Conservation (phyloP, 1,140 invertebrate species). For the Philopotamus ludificatus region DNA sequence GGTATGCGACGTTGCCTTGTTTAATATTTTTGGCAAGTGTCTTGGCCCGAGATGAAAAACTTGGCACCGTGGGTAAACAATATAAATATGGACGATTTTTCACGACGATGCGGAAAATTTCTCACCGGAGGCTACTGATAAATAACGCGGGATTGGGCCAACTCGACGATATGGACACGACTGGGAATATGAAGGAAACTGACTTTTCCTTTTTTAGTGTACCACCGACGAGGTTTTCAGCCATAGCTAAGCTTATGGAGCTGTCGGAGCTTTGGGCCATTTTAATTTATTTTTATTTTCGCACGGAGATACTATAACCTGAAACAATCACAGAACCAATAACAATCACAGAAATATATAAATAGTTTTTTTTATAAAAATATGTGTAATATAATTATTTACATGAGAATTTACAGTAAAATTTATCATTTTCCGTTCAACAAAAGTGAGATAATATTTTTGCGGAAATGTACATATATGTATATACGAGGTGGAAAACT, state of each 20-base stretch:
- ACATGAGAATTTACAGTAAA: neutral
- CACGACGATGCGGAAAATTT: constrained; percentile 4
- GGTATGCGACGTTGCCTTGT: neutral
- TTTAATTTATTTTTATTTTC: too few relatives aligned
- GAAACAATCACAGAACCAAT: neutral
- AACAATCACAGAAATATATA: neutral
- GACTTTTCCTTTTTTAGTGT: too few relatives aligned
- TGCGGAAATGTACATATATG: constrained; percentile 18
- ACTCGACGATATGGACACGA: neutral
- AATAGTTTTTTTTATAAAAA: neutral
- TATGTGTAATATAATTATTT: neutral
- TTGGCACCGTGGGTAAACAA: neutral
- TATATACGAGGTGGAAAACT: constrained; percentile 15
- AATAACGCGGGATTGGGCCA: constrained; percentile 1
- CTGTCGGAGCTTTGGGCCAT: too few relatives aligned
- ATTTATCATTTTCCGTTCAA: constrained; percentile 9
- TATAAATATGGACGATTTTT: constrained; percentile 7
- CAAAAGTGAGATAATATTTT: too few relatives aligned
- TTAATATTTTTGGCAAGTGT: constrained; percentile 11
- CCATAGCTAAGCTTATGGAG: too few relatives aligned
- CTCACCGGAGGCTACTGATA: constrained; percentile 1
- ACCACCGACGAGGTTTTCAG: too few relatives aligned
- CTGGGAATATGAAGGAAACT: constrained; percentile 3
- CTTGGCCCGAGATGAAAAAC: neutral
- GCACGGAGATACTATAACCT: too few relatives aligned